Evolutionary conservation across 2,888 invertebrate species (phyloP), one percentile per base, ranked within the genome.

Genomic region (Lochmaea crataegi): DNA sequence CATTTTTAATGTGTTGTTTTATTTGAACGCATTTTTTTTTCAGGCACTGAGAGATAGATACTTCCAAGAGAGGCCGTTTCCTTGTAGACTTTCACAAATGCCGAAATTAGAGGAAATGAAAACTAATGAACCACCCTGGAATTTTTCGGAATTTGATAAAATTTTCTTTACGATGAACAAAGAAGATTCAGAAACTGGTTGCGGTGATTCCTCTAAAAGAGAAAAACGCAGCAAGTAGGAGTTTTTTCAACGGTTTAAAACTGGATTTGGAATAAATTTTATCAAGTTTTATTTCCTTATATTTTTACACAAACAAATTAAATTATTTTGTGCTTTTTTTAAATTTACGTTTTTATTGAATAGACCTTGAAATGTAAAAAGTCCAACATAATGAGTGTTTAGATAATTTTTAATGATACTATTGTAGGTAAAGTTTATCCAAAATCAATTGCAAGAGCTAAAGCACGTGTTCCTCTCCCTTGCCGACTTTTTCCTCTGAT

Each of bases 1-100:
- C 6, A n/a, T 12, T 12, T 12, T 48, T 42, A 5, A 45, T 16
- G 7, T 51, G 16, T 63, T n/a, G 14, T 65, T 69, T 56, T 48
- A 51, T 16, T 53, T 38, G 9, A 38, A 7, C 32, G 32, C 7
- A 64, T 57, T 74, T 42, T 78, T 42, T 78, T 88, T 89, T 56
- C 87, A 95, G 94, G 94, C 94, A 7, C 84, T 95, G 48, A 87
- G 89, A 63, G 93, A 95, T 84, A 87, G 87, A 16, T 96, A 94
- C 88, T 95, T 96, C 85, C 89, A 89, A 82, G 90, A 89, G 1
- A 88, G 89, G 73, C 95, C 95, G 0, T 86, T 90, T 38, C 92
- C 93, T 5, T 91, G 92, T 41, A 82, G 89, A 7, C 85, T 92
- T 78, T 87, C 89, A 63, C 90, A 93, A 71, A 90, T 95, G 88